Conservation (phyloP, 2,797 vertebrate genomes). For the Loriculus beryllinus region DNA sequence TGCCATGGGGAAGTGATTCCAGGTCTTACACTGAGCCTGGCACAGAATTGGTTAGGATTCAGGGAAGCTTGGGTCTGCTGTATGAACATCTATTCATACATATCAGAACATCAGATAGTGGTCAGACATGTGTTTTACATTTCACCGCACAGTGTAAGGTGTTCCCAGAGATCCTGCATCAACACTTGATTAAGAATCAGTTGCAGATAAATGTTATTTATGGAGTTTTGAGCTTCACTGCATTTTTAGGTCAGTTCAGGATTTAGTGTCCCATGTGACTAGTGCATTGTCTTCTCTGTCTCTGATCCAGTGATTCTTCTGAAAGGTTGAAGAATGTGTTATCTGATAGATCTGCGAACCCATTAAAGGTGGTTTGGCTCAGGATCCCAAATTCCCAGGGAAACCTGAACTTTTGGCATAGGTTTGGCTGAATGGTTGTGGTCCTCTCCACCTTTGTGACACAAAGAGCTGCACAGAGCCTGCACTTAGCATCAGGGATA, state of each 20-base stretch:
- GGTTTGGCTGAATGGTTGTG: not conserved
- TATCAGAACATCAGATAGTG: not conserved
- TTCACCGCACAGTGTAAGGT: not conserved
- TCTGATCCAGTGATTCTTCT: constrained; percentile 63
- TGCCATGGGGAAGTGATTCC: constrained; percentile 1
- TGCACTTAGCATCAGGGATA: not conserved
- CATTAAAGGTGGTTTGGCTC: constrained; percentile 36
- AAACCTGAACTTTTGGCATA: constrained; percentile 32
- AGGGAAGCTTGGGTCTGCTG: not conserved
- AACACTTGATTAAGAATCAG: not conserved
- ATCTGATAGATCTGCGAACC: constrained; percentile 52
- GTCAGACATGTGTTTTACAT: not conserved
- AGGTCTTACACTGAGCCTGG: not conserved
- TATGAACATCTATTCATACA: not conserved
- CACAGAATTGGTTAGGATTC: not conserved
- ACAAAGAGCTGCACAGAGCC: not conserved
- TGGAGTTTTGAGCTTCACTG: constrained; percentile 41
- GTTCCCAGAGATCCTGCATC: constrained; percentile 33
- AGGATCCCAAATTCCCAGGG: constrained; percentile 10
- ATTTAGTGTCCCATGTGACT: constrained; percentile 55
- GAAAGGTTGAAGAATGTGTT: constrained; percentile 56
- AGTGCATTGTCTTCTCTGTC: constrained; percentile 53
- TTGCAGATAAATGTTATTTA: constrained; percentile 38
- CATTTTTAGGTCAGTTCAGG: constrained; percentile 51
- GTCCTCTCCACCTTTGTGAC: not conserved